phyloP scores from a whole-genome alignment of 2,888 invertebrate genomes.

The Trypoxylon attenuatum region DNA sequence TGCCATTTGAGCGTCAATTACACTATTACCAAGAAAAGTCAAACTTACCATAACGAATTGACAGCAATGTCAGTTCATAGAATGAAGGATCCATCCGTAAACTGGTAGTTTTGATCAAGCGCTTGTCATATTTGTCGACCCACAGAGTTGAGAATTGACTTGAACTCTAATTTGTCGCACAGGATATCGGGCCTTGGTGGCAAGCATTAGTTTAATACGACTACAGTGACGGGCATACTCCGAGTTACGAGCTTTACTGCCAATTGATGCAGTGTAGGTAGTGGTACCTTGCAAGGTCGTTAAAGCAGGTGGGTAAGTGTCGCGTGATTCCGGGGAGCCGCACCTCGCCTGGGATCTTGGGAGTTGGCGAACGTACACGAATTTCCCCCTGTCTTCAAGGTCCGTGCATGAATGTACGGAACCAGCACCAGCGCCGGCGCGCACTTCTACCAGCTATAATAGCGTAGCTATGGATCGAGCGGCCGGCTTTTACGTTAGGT shows the following conservation, averaged over 20 bases:
- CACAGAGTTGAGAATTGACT: conserved; percentile 1
- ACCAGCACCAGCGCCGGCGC: too few relatives aligned
- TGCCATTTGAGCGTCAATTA: too few relatives aligned
- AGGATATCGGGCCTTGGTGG: conserved; percentile 25
- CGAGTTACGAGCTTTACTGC: conserved; percentile 54
- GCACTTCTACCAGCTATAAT: conserved; percentile 20
- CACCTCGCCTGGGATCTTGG: conserved; percentile 45
- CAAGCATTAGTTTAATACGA: conserved; percentile 18
- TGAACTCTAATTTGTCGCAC: conserved; percentile 9
- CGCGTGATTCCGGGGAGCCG: conserved; percentile 14
- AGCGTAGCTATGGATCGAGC: conserved; percentile 47
- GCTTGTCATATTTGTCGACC: conserved; percentile 31
- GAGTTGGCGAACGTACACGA: conserved; percentile 30
- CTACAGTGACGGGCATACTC: conserved; percentile 33
- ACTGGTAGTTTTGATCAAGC: too few relatives aligned
- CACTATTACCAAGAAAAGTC: too few relatives aligned
- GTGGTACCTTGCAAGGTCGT: conserved; percentile 20
- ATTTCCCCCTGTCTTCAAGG: conserved; percentile 11
- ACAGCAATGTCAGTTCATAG: too few relatives aligned
- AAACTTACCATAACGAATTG: too few relatives aligned
- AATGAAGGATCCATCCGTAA: too few relatives aligned
- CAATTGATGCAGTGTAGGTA: too few relatives aligned
- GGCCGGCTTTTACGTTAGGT: conserved; percentile 14
- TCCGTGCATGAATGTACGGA: neutral
- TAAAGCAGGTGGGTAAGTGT: conserved; percentile 27